Base-by-base conservation (phyloP, 2,888 invertebrate species). In the Eristalinus sepulchralis region DNA sequence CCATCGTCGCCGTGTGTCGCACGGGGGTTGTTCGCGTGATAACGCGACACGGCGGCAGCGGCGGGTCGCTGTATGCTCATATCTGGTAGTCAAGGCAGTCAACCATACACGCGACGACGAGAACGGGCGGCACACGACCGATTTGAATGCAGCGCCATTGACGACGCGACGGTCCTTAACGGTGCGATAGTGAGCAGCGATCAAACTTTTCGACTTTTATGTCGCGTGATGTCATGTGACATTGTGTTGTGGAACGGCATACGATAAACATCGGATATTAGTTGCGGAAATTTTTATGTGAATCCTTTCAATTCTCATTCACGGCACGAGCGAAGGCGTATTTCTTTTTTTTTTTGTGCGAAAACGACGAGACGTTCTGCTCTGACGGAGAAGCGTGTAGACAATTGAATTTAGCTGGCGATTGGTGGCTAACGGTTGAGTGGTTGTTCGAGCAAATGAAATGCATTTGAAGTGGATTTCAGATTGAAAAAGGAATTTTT, bases 231-330 rank as follows among this genome's bases (percentile, higher is more conserved):
- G 83, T 57, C 70, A 72, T 71, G 64, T 87, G 63, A 76, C 87
- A 87, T 87, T 87, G 76, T 83, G 79, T 80, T 80, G 31, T 79
- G 71, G 83, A 87, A 87, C 87, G 83, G 87, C 87, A 72, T 64
- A 79, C 87, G 83, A 76, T 87, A 83, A 87, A 83, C 83, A 87
- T 76, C 87, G 87, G 86, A 79, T 79, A 83, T 86, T 86, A 83
- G 83, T 78, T 63, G 73, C 83, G 86, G 86, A 83, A 83, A 86
- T 83, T 86, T 79, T 71, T 71, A 86, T 75, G 78, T 75, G 78
- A 79, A 78, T 83, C 82, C 81, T 76, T 83, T 78, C 81, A n/a
- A n/a, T n/a, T 76, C 76, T 81, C 53, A 27, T 5, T 27, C 27
- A 27, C 27, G 27, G 27, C 27, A 27, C 27, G 13, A 57, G 9